Evolutionary conservation across 1,140 invertebrate genomes (phyloP).

Genomic region (Pseudomyrmex cubaensis): DNA sequence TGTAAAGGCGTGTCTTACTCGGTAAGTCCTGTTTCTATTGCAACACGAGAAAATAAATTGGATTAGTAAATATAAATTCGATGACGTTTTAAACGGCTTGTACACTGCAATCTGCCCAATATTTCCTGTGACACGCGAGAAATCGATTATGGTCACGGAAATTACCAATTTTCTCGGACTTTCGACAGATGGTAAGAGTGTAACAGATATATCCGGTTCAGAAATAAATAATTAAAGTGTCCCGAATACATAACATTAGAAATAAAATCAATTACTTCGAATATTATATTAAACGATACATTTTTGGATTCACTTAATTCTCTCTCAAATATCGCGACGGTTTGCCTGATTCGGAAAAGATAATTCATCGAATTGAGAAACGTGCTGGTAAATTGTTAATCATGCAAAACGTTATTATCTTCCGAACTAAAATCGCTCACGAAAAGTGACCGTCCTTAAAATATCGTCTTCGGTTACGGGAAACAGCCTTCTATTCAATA

Average conservation of each 20-base stretch:
- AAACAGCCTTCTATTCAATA: constrained; percentile 12
- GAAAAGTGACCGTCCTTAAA: constrained; percentile 33
- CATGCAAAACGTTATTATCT: constrained; percentile 14
- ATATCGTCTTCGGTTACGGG: constrained; percentile 3
- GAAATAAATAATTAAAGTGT: constrained; percentile 14
- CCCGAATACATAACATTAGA: neutral
- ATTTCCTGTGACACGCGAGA: constrained; percentile 57
- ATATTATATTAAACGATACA: neutral
- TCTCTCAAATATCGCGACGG: too few relatives aligned
- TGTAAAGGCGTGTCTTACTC: constrained; percentile 42
- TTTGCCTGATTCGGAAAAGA: neutral
- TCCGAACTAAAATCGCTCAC: neutral
- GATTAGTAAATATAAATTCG: neutral
- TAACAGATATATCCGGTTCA: neutral
- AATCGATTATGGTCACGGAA: constrained; percentile 57
- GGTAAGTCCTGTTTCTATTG: constrained; percentile 31
- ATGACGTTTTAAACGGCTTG: neutral
- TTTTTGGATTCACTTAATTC: neutral
- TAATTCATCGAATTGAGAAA: neutral
- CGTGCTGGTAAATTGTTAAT: constrained; percentile 27
- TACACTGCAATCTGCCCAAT: constrained; percentile 35
- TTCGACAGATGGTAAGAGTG: neutral
- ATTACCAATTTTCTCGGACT: constrained; percentile 29
- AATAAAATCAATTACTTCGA: neutral
- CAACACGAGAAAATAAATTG: constrained; percentile 53